Evolutionary conservation across 2,797 vertebrate species (phyloP).

Genomic region (Merluccius polli): DNA sequence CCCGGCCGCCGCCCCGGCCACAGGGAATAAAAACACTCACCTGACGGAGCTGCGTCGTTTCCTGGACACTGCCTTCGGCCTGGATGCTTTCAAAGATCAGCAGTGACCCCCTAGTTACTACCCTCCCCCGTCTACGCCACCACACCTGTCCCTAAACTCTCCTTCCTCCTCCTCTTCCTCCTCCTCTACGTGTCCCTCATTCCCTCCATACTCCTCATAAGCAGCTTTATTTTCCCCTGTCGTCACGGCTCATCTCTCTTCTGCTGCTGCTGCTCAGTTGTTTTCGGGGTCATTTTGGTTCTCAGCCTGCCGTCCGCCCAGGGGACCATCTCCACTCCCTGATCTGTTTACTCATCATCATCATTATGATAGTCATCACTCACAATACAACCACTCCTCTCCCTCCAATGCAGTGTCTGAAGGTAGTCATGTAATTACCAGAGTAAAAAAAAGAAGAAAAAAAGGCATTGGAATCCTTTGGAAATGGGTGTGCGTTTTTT

Average conservation of each 20-base stretch:
- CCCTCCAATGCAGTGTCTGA: not conserved
- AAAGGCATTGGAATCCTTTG: not conserved
- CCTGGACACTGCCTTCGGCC: conserved; percentile 78
- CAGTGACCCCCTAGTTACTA: conserved; percentile 24
- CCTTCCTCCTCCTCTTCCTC: not conserved
- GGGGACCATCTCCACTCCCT: not conserved
- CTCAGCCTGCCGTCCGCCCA: not conserved
- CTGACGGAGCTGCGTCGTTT: conserved; percentile 79
- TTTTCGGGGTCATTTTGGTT: not conserved
- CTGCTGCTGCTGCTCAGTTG: not conserved
- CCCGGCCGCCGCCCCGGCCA: conserved; percentile 81
- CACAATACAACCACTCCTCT: not conserved
- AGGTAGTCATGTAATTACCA: not conserved
- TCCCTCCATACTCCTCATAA: not conserved
- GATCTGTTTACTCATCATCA: not conserved
- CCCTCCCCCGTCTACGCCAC: not conserved
- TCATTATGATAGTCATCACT: not conserved
- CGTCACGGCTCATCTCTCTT: not conserved
- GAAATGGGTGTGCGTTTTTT: not conserved
- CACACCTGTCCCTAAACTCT: not conserved
- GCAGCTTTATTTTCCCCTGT: not conserved
- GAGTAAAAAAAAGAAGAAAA: not conserved
- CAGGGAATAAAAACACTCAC: conserved; percentile 85
- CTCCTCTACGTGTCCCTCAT: not conserved
- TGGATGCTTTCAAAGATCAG: conserved; percentile 55